phyloP scores from a whole-genome alignment of 2,797 vertebrate species.

The Micrastur ruficollis region DNA sequence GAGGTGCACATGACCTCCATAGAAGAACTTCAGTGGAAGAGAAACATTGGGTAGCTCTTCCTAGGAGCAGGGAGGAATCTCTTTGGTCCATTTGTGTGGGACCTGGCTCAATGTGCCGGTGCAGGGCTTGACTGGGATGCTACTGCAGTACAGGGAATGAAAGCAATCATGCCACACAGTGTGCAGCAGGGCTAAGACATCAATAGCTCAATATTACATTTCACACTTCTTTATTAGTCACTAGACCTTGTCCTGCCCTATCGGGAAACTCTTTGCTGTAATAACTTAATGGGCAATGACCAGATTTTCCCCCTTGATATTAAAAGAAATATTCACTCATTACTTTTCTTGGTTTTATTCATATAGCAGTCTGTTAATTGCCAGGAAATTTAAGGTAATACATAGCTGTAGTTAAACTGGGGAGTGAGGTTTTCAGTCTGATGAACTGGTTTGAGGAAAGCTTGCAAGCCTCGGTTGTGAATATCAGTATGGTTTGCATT shows the following conservation, averaged over 20 bases:
- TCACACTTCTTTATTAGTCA: background rate
- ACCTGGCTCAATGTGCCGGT: background rate
- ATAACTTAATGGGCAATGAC: background rate
- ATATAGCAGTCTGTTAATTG: background rate
- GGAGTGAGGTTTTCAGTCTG: background rate
- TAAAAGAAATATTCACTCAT: background rate
- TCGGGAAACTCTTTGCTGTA: background rate
- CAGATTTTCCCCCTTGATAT: background rate
- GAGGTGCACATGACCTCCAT: background rate
- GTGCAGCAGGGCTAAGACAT: background rate
- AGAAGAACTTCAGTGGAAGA: background rate
- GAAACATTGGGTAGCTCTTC: background rate
- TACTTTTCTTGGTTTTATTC: background rate
- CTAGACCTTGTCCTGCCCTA: background rate
- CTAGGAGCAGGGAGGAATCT: background rate
- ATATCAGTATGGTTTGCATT: background rate
- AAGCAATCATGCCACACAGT: background rate
- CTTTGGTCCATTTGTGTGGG: background rate
- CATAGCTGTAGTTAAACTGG: background rate
- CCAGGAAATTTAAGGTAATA: background rate
- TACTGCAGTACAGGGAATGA: rapidly evolving
- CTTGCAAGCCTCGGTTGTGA: background rate
- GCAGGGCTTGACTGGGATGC: background rate
- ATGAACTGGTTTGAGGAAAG: background rate
- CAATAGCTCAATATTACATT: background rate